Percentiles rank a stretch among this genome's conserved stretches.
Evolutionary conservation across 2,797 vertebrate species (phyloP).

Genomic region (Clarias laeviceps): DNA sequence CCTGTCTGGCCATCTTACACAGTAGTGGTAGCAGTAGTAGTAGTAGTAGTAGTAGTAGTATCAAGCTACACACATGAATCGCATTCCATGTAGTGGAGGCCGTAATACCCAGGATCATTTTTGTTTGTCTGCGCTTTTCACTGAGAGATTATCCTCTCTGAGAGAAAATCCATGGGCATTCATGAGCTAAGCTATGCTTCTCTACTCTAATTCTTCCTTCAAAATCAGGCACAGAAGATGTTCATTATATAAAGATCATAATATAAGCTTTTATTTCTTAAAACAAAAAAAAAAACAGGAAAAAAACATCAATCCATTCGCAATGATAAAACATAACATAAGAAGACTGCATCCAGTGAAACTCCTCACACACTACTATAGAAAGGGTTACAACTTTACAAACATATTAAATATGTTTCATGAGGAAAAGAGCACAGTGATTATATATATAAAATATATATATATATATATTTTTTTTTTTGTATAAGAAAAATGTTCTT

Average conservation of each 20-base stretch:
- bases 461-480: too few species aligned
- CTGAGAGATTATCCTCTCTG: conserved; percentile 39
- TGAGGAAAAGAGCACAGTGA: conserved; percentile 18
- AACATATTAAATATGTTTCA: conserved; percentile 3
- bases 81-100: conserved; percentile 12
- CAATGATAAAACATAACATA: conserved; percentile 12
- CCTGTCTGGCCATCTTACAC: conserved; percentile 29
- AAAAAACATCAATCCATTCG: conserved; percentile 9
- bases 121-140: conserved; percentile 41
- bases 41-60: conserved; percentile 14
- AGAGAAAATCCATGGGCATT: conserved; percentile 54
- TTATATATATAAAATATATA: too few species aligned
- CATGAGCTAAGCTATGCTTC: conserved; percentile 38
- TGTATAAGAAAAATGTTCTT: too few species aligned
- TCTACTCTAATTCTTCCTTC: conserved; percentile 26
- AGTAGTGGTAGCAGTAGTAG: conserved; percentile 20
- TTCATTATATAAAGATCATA: conserved; percentile 8
- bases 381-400: background rate
- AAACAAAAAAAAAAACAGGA: background rate
- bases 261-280: conserved; percentile 41
- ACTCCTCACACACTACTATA: background rate
- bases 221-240: conserved; percentile 23
- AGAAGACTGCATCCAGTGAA: conserved; percentile 18
- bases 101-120: conserved; percentile 19
- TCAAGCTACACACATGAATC: background rate